Base-by-base conservation (phyloP, 2,797 vertebrate species). In the Neostethus bicornis region DNA sequence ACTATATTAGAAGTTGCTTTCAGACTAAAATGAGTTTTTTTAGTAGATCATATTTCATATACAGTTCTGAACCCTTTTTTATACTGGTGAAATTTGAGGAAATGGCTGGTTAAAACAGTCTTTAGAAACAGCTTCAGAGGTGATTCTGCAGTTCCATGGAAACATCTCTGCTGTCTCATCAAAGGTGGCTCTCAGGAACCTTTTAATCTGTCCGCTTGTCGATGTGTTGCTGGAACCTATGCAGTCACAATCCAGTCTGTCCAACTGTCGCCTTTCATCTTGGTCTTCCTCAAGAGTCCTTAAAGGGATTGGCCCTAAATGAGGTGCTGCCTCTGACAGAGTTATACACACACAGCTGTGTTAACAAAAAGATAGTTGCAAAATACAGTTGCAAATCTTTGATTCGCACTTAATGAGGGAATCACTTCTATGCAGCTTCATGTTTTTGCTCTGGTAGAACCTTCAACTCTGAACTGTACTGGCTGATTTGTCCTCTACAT, bases 181-280 rank as follows among this genome's bases (percentile, higher is more conserved):
- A 84, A 85, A 85, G 73, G 63, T 78, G 56, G 62, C 70, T 71
- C 42, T 47, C 52, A 41, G 66, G 51, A 74, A 76, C 68, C 71
- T 77, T 81, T 86, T 83, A 68, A 85, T 85, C 79, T 39, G 54
- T 60, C 59, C 51, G 25, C 52, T 54, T 54, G 66, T 75, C 57
- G 41, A 73, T 70, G 51, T 45, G 6, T 29, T 9, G 39, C 73
- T 83, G 68, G 59, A 70, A 73, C 63, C 71, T 63, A 49, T 48
- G 46, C 78, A 83, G 72, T 75, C 70, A 71, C 59, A 67, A n/a
- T 58, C 48, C 51, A 32, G 34, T 55, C 64, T 80, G 70, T 87
- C 66, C 58, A 80, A 80, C 71, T 58, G 31, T 77, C 66, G 84
- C 80, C 80, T 86, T 85, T 79, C 52, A 71, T 66, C 51, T 55